A percentile compares a stretch with the other conserved stretches of the same genome.
phyloP scores from a whole-genome alignment of 1,140 invertebrate species.

The Solenopsis invicta region DNA sequence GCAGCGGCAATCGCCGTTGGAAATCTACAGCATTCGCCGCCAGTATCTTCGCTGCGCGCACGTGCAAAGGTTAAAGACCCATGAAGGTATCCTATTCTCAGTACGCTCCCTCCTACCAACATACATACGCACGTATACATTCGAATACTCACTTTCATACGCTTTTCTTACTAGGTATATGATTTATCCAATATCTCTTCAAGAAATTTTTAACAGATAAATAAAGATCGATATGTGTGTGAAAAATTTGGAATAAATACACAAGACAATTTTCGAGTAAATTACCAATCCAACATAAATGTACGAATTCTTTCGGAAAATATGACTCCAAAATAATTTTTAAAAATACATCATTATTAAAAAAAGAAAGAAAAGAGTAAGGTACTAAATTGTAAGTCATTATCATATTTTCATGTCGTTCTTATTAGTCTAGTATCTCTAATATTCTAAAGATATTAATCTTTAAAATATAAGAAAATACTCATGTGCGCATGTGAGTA shows the following conservation, averaged over 20 bases:
- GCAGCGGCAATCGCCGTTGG: conserved; percentile 62
- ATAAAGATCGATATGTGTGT: background rate
- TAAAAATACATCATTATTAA: background rate
- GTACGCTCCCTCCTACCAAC: background rate
- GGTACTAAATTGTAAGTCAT: background rate
- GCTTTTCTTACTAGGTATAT: background rate
- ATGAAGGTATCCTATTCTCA: conserved; percentile 39
- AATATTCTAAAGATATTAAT: background rate
- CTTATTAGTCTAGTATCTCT: background rate
- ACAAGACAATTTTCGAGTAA: background rate
- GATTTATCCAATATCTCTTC: background rate
- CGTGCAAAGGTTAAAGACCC: conserved; percentile 59
- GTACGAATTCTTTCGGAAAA: background rate
- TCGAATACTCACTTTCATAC: background rate
- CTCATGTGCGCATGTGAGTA: background rate
- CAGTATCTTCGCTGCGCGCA: conserved; percentile 28
- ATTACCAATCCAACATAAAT: background rate
- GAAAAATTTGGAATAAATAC: background rate
- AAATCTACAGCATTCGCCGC: conserved; percentile 64
- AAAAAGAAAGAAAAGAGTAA: background rate
- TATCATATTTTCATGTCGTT: background rate
- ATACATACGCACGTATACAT: background rate
- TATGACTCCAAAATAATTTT: background rate
- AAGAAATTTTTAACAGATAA: background rate
- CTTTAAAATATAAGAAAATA: background rate